Base-by-base conservation (phyloP, 2,113 vertebrate genomes). In the Pao palembangensis region DNA sequence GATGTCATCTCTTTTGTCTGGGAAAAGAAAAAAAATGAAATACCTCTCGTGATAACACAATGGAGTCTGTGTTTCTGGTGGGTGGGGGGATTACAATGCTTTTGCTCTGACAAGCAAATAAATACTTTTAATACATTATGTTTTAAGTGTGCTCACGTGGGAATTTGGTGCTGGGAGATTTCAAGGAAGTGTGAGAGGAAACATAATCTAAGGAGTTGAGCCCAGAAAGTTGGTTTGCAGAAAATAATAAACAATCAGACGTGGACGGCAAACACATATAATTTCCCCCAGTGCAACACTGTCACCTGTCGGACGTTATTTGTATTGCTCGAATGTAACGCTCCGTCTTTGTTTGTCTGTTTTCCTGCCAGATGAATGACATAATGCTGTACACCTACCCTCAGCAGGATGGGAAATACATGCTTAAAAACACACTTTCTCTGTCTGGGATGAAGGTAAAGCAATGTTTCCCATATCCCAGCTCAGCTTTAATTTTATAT, bases 331-430 rank as follows among this genome's bases (percentile, higher is more conserved):
- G 25, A 28, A 28, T 28, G 25, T 28, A 52, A 31, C 25, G n/a
- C 13, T 17, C 2, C 5, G 10, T 49, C 2, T 8, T 60, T 57
- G 3, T 8, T 60, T 57, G 3, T 46, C n/a, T 67, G 17, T 53
- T 46, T 69, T 17, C 59, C 73, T 52, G 19, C 75, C 64, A 98
- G 96, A 96, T 98, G 94, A 98, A 93, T 3, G 94, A 98, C 25
- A 88, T 95, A 50, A 93, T 98, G 74, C 88, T 98, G 15, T 98
- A 98, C 76, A 96, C 95, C 0, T 95, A 93, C 74, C 95, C 96
- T 47, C 93, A 96, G 87, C 96, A 96, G 79, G 94, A 95, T 60
- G 94, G 96, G 21, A 98, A 94, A 86, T 98, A 98, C 86, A 90
- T 85, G 67, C 91, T 98, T 15, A 97, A 93, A 83, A 95, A 91